Evolutionary conservation across 1,140 invertebrate genomes (phyloP), one percentile per base, ranked within the genome.

Genomic region (Papilio polyxenes): DNA sequence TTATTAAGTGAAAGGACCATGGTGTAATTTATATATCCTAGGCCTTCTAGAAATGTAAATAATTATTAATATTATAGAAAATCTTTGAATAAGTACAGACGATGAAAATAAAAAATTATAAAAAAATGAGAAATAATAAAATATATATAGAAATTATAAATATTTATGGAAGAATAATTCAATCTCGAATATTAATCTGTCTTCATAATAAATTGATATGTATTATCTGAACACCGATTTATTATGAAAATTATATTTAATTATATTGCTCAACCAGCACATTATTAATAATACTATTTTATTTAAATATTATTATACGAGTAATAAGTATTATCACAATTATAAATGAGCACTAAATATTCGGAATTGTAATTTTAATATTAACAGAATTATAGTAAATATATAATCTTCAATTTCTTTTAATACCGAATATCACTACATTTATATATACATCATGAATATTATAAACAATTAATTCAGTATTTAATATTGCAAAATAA

Each of bases 1-100:
- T 62, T 59, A 56, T 78, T 79, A 79, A 87, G 87, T 85, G 87
- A 88, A 91, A 87, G 89, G 89, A 91, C 89, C 89, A 91, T 85
- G 83, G 85, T 86, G 86, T 89, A 83, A 81, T 59, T 40, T 62
- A 62, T 62, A 62, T 86, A 90, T 88, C 85, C 87, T 91, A 88
- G 87, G 88, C 87, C 89, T 91, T 90, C 83, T 89, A 89, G 86
- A 84, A 75, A 81, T 83, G 79, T 82, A 82, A 80, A 83, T 85
- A 83, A 83, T 85, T 83, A 75, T 77, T 59, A 65, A 31, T 76
- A 59, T 10, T 62, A 72, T 69, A 69, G 2, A 37, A 69, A 37
- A 85, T 81, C 82, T 76, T 83, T 85, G 81, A 82, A 83, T 86
- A 85, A 83, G 82, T 82, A 69, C 65, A 69, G 65, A 69, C 11